Conservation (phyloP, 1,140 invertebrate species). For the Drosophila navojoa region DNA sequence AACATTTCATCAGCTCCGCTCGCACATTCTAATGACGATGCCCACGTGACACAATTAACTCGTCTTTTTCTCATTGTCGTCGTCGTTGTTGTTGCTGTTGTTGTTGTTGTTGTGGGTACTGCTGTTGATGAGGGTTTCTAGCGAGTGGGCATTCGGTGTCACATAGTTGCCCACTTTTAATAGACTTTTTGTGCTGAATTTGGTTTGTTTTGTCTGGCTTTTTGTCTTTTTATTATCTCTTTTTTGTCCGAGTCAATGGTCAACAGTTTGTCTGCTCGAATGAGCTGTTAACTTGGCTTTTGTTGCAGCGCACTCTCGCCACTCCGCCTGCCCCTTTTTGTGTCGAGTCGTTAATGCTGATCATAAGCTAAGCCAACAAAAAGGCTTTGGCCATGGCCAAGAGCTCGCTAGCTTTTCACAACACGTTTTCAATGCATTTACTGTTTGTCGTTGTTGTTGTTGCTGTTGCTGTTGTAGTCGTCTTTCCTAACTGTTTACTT, state of each 20-base stretch:
- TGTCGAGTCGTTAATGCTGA: not conserved
- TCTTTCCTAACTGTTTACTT: conserved; percentile 72
- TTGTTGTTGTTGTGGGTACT: not conserved
- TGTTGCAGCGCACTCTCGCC: conserved; percentile 22
- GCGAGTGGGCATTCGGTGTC: conserved; percentile 39
- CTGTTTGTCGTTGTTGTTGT: conserved; percentile 30
- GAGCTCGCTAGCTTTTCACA: conserved; percentile 65
- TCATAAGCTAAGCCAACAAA: conserved; percentile 29
- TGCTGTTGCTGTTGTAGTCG: conserved; percentile 37
- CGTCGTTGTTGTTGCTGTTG: conserved; percentile 3
- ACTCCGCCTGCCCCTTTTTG: conserved; percentile 6
- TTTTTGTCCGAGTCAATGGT: conserved; percentile 39
- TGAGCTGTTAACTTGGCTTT: conserved; percentile 67
- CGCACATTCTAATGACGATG: conserved; percentile 48
- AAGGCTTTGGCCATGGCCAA: conserved; percentile 49
- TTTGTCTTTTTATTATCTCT: not conserved
- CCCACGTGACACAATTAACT: conserved; percentile 41
- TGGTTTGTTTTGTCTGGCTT: conserved; percentile 6
- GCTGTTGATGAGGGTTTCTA: conserved; percentile 9
- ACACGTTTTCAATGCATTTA: conserved; percentile 54
- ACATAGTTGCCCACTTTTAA: conserved; percentile 55
- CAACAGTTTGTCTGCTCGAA: conserved; percentile 53
- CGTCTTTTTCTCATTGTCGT: conserved; percentile 14
- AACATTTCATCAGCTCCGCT: conserved; percentile 10
- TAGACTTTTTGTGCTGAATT: conserved; percentile 47